Evolutionary conservation across 2,888 invertebrate genomes (phyloP), one percentile per base, ranked within the genome.

Genomic region (Dynastes maya): DNA sequence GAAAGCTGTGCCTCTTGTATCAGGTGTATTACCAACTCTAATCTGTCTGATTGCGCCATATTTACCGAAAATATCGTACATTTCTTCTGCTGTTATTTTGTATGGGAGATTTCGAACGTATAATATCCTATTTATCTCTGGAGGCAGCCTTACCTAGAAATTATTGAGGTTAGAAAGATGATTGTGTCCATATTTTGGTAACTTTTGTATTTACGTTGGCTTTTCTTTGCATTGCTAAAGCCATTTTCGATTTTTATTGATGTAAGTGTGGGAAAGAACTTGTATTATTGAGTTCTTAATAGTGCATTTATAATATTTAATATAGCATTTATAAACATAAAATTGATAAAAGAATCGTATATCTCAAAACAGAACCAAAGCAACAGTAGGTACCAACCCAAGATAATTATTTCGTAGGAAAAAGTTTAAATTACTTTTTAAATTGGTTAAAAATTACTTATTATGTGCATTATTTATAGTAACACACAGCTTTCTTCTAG

Each of bases 51-150:
- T 99, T 2, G 99, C 99, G 84, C 99, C 99, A 90, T 99, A 99
- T 91, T 99, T 99, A 22, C 99, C 99, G 91, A 99, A 99, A 82
- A 99, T 99, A 90, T 99, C 99, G 88, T 99, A 99, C 99, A 99
- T 99, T 93, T 99, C 99, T 89, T 99, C 99, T 5, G 97, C 97
- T 71, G 98, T 98, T 84, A 99, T 99, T 91, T 99, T 99, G 87
- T 99, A 99, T 0, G 99, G 99, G 80, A 99, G 91, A 90, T 99
- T 99, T 86, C 99, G 92, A 9, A 99, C 95, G 87, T 98, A 99
- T 2, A 99, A 90, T 79, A 99, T 96, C 86, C 99, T 92, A 88
- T 99, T 99, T 2, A 99, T 99, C 91, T 99, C 99, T 81, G 99
- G 99, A 40, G 99, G 99, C 80, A 99, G 91, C 82, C 99, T 94